These are phyloP conservation scores for Coecobrya sp. DNA, from an alignment of 2,888 invertebrate species.

Conservation along the genomic window DNA sequence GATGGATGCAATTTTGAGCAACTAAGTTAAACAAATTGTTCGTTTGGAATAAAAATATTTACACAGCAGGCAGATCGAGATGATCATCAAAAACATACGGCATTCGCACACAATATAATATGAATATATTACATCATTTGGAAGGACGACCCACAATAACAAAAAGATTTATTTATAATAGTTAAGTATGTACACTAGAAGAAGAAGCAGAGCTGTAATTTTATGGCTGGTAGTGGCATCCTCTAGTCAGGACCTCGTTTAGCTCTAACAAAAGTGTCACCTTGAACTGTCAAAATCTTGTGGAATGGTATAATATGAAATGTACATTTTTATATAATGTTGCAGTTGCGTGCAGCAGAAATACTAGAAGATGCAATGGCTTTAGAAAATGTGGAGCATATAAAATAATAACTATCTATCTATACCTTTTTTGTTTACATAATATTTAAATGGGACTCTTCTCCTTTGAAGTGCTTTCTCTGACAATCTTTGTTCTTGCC, in stretches of 20 bases:
- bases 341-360: slow-evolving; percentile 6
- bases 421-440: slow-evolving; percentile 17
- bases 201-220: background rate
- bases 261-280: background rate
- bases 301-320: slow-evolving; percentile 8
- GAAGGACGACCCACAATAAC: background rate
- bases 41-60: slow-evolving; percentile 1
- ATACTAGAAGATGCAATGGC: background rate
- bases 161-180: background rate
- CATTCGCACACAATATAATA: background rate
- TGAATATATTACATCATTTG: background rate
- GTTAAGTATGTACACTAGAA: background rate
- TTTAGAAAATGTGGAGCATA: background rate
- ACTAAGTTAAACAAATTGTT: slow-evolving; percentile 8
- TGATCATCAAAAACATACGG: slow-evolving; percentile 34
- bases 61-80: background rate
- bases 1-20: background rate
- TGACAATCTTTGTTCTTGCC: background rate
- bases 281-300: slow-evolving; percentile 47
- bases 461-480: background rate
- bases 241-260: background rate
- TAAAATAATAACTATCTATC: too few species aligned
- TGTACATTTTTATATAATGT: too few species aligned
- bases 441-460: background rate
- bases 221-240: background rate